These are phyloP conservation scores for Coenonympha glycerion DNA, from an alignment of 2,888 invertebrate species.

Conservation along the genomic window DNA sequence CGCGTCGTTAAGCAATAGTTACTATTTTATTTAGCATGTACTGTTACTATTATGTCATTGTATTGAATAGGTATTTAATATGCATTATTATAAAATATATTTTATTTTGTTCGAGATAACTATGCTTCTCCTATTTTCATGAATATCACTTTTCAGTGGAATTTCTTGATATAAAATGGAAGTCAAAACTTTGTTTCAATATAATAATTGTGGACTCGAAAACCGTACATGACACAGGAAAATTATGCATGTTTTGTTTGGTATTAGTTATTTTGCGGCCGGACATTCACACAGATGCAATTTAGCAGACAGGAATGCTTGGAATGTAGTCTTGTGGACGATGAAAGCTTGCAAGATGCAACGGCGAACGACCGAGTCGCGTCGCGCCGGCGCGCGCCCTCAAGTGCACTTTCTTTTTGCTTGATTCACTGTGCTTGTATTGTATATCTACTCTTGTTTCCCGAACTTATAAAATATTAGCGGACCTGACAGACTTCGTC, in stretches of 20 bases:
- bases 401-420: slow-evolving; percentile 37
- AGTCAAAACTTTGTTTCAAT: too few relatives aligned
- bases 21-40: neutral
- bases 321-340: slow-evolving; percentile 50
- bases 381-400: slow-evolving; percentile 38
- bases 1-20: neutral
- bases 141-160: too few relatives aligned
- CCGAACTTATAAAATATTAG: too few relatives aligned
- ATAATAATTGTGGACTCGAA: too few relatives aligned
- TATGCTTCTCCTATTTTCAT: too few relatives aligned
- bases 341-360: slow-evolving; percentile 39
- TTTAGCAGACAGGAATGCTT: slow-evolving; percentile 41
- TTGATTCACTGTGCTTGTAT: slow-evolving; percentile 38
- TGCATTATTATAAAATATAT: too few relatives aligned
- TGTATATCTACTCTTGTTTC: neutral
- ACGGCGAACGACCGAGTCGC: slow-evolving; percentile 50
- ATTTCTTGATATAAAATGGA: too few relatives aligned
- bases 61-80: too few relatives aligned
- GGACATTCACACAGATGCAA: slow-evolving; percentile 8
- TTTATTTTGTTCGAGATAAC: too few relatives aligned
- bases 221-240: too few relatives aligned
- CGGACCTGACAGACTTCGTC: too few relatives aligned
- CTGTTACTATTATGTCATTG: too few relatives aligned
- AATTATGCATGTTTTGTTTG: neutral
- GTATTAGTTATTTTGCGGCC: neutral